Evolutionary conservation across 2,113 vertebrate genomes (phyloP), one percentile per base, ranked within the genome.

Genomic region (Cinclus mexicanus): DNA sequence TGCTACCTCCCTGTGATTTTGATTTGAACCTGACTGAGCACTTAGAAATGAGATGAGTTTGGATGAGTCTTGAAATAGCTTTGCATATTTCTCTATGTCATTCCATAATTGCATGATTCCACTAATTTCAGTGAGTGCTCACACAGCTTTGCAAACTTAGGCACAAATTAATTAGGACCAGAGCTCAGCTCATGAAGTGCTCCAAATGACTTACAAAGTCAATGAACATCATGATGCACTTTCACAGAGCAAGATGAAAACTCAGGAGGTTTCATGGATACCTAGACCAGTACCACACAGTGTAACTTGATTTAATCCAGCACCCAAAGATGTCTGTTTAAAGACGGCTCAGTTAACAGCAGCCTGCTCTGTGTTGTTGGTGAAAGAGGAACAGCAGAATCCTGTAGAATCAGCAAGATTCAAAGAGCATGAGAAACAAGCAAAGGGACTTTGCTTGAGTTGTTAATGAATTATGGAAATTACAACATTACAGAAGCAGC

Each of bases 381-480:
- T 61, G 80, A 70, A 80, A 76, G 39, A 44, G 41, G 14, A 87
- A 2, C 47, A 71, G 61, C 22, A 75, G 53, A 28, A 69, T 94
- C 57, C 67, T 35, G 71, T 86, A 53, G 71, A 70, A 92, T 86
- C 76, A 94, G 52, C 47, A 83, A 63, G 60, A 86, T 67, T 83
- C 59, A 78, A 90, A 92, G n/a, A 92, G 33, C n/a, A 77, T 72
- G 63, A 63, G 46, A 78, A 93, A 90, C 55, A 92, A 88, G 39
- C 26, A 92, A 86, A 74, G n/a, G 16, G 50, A 50, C 29, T 80
- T 81, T 35, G 17, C 31, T 90, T 67, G 64, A 90, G 89, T 89
- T 86, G 49, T 92, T 90, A 86, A 93, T 87, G 55, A 83, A 70
- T 95, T 78, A 55, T 17, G 19, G 49, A 85, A 92, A 92, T 74